Conservation (phyloP, 2,888 invertebrate species). For the Pollenia labialis region DNA sequence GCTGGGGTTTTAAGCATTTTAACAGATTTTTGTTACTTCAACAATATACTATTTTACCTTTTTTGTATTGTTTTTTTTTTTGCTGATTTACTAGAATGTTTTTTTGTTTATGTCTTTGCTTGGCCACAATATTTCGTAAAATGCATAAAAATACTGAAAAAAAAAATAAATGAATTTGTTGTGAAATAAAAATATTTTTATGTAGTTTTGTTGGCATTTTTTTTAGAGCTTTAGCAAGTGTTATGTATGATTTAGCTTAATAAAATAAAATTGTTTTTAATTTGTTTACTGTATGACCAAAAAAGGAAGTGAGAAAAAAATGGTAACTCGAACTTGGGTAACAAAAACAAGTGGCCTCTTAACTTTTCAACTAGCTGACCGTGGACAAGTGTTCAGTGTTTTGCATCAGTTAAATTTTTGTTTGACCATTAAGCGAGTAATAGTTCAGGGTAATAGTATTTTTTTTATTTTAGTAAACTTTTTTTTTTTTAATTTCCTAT, state of each 20-base stretch:
- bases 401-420: constrained; percentile 58
- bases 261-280: constrained; percentile 60
- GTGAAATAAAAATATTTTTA: constrained; percentile 25
- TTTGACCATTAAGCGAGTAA: constrained; percentile 29
- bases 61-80: constrained; percentile 60
- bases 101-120: constrained; percentile 51
- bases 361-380: constrained; percentile 70
- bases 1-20: constrained; percentile 77
- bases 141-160: constrained; percentile 29
- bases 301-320: background rate
- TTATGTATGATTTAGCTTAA: constrained; percentile 70
- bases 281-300: constrained; percentile 36
- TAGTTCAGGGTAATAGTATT: constrained; percentile 37
- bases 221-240: constrained; percentile 55
- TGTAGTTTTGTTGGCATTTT: constrained; percentile 37
- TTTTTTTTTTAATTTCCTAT: background rate
- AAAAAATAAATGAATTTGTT: constrained; percentile 14
- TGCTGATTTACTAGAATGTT: constrained; percentile 14
- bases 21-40: constrained; percentile 75
- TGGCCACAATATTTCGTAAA: constrained; percentile 47
- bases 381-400: constrained; percentile 67
- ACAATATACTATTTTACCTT: constrained; percentile 42
- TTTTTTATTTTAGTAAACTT: constrained; percentile 4
- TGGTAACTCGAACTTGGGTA: constrained; percentile 55
- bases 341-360: constrained; percentile 71